A percentile compares a stretch with the other conserved stretches of the same genome.
These are phyloP conservation scores for Melipona quadrifasciata DNA, from an alignment of 1,140 invertebrate species.

Conservation along the genomic window DNA sequence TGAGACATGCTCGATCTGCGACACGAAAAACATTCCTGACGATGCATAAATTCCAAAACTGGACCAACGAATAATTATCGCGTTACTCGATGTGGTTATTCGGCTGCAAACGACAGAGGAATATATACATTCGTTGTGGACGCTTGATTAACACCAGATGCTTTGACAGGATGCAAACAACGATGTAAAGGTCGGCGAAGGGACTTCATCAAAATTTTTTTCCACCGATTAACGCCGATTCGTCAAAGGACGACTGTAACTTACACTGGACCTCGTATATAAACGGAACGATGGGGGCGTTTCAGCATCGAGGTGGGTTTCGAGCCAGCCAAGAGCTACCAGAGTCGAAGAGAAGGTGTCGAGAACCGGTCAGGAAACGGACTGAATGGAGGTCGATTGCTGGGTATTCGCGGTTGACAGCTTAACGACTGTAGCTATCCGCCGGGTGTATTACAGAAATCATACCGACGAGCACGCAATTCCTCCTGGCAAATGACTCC, in stretches of 20 bases:
- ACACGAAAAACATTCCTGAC: too few species aligned
- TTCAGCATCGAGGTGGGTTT: neutral
- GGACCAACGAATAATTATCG: neutral
- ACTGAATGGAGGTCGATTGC: constrained; percentile 41
- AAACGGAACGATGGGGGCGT: neutral
- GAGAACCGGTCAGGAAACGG: constrained; percentile 27
- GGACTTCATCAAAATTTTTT: too few species aligned
- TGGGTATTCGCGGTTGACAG: constrained; percentile 12
- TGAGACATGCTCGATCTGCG: too few species aligned
- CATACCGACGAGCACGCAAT: neutral
- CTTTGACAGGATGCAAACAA: neutral
- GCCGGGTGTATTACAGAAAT: constrained; percentile 29
- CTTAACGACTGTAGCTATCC: constrained; percentile 8
- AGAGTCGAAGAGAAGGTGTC: neutral
- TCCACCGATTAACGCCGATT: neutral
- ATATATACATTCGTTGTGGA: neutral
- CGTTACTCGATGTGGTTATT: neutral
- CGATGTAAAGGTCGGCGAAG: neutral
- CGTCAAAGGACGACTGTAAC: neutral
- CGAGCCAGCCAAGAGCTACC: neutral
- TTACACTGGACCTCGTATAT: neutral
- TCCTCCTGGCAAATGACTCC: neutral
- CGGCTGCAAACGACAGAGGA: neutral
- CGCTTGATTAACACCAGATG: neutral
- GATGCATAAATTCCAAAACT: too few species aligned